phyloP scores from a whole-genome alignment of 2,797 vertebrate genomes.

The Tinamus major region DNA sequence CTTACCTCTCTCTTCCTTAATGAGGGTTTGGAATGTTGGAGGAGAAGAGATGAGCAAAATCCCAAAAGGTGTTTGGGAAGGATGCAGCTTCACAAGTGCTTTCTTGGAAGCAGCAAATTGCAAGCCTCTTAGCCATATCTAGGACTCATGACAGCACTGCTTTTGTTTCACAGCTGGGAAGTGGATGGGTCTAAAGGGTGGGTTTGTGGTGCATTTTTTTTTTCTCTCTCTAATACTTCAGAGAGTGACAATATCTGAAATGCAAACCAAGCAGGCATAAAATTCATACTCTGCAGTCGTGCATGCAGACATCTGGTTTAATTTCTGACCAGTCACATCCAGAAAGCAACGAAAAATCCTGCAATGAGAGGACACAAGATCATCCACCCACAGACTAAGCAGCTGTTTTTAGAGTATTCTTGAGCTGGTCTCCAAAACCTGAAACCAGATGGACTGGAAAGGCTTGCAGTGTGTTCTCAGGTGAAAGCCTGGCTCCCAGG shows the following conservation, averaged over 20 bases:
- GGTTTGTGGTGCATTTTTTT: not conserved
- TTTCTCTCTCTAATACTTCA: not conserved
- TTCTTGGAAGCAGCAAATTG: not conserved
- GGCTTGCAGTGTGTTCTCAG: not conserved
- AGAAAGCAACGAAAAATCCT: not conserved
- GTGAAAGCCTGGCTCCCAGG: not conserved
- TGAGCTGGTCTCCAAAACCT: not conserved
- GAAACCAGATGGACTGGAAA: not conserved
- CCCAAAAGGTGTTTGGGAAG: not conserved
- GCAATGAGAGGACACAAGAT: rapidly evolving
- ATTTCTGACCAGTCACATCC: not conserved
- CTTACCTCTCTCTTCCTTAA: not conserved
- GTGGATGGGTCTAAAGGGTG: not conserved
- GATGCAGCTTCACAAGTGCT: not conserved
- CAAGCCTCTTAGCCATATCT: not conserved
- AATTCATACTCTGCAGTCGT: not conserved
- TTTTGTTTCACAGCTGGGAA: not conserved
- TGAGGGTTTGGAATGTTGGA: not conserved
- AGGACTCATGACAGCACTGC: not conserved
- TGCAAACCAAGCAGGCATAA: not conserved
- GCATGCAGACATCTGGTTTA: rapidly evolving
- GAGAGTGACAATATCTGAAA: not conserved
- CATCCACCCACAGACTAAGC: not conserved
- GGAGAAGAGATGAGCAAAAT: rapidly evolving
- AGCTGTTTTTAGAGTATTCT: not conserved